phyloP scores from a whole-genome alignment of 2,113 vertebrate species.

The Sorex araneus region DNA sequence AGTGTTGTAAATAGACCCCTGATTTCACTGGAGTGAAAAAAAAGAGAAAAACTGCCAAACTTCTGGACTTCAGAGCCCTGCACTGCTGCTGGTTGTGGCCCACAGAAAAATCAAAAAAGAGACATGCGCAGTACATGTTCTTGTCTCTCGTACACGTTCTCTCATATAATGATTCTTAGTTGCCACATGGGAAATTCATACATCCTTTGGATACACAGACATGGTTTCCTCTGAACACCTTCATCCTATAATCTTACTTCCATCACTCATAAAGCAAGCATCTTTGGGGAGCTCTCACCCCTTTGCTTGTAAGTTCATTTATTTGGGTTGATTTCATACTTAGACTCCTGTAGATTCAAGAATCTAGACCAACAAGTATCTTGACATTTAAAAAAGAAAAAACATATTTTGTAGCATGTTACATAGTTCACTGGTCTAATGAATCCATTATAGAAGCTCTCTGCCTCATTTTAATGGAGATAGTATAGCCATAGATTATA shows the following conservation, averaged over 20 bases:
- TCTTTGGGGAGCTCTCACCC: background rate
- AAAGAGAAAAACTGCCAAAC: background rate
- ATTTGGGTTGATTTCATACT: background rate
- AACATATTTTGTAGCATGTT: background rate
- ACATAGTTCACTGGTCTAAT: background rate
- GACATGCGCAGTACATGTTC: too few species aligned
- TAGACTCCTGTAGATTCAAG: background rate
- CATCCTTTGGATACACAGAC: background rate
- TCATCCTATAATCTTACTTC: background rate
- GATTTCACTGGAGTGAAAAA: background rate
- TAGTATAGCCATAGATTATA: background rate
- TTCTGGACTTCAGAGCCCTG: too few species aligned
- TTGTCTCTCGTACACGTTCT: background rate
- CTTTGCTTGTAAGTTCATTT: background rate
- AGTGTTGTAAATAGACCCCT: background rate
- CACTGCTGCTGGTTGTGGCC: too few species aligned
- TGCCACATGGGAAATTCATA: background rate
- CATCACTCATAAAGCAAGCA: accelerated
- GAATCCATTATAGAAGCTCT: background rate
- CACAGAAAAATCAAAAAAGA: too few species aligned
- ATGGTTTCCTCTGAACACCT: background rate
- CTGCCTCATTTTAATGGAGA: background rate
- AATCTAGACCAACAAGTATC: background rate
- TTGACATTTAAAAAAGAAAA: background rate
- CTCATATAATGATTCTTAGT: background rate